A percentile compares a stretch with the other conserved stretches of the same genome.
Conservation (phyloP, 2,113 vertebrate genomes). For the Odobenus rosmarus region DNA sequence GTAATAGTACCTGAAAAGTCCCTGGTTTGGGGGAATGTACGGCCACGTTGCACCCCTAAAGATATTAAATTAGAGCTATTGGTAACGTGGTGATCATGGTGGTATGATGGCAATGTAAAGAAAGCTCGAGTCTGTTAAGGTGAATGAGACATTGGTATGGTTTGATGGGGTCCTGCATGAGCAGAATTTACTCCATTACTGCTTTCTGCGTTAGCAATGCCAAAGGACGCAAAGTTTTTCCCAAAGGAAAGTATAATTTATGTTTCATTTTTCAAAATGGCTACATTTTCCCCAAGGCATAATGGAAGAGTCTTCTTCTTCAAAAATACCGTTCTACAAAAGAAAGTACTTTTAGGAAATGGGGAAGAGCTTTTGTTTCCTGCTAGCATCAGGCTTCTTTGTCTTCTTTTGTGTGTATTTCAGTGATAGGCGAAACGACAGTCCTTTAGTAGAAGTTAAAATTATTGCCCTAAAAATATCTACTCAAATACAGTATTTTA, state of each 20-base stretch:
- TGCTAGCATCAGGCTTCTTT: conserved; percentile 24
- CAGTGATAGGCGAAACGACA: conserved; percentile 48
- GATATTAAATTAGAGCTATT: background rate
- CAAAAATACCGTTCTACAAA: conserved; percentile 25
- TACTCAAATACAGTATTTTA: conserved; percentile 60
- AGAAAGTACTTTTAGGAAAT: conserved; percentile 13
- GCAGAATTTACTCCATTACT: background rate
- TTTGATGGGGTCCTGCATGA: background rate
- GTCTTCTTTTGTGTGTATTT: conserved; percentile 62
- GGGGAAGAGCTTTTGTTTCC: conserved; percentile 19
- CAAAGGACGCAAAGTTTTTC: background rate
- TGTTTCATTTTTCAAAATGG: conserved; percentile 33
- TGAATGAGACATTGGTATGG: background rate
- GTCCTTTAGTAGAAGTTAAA: conserved; percentile 72
- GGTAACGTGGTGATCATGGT: background rate
- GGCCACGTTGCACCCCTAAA: background rate
- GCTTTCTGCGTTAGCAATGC: background rate
- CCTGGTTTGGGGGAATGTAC: background rate
- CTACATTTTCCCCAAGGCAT: conserved; percentile 1
- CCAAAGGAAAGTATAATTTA: conserved; percentile 39
- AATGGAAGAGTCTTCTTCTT: conserved; percentile 46
- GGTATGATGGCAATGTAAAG: background rate
- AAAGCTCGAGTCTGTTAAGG: background rate
- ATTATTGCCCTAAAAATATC: conserved; percentile 58
- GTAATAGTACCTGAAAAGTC: background rate